phyloP scores from a whole-genome alignment of 2,888 invertebrate genomes.

The Cartodere bifasciata region DNA sequence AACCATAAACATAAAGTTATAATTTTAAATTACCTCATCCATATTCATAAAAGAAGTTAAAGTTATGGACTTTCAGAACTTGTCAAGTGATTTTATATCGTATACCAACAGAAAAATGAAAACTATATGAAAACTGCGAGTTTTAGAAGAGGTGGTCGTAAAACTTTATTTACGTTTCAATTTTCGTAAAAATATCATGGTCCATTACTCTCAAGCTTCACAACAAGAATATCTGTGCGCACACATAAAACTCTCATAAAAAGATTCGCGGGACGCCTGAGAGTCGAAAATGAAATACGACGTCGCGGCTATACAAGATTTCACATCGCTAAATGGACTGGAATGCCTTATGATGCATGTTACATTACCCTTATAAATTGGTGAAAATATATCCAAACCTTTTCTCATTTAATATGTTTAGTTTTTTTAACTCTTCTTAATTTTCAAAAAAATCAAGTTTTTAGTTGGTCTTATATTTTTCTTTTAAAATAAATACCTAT shows the following conservation, averaged over 20 bases:
- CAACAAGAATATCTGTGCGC: slow-evolving; percentile 28
- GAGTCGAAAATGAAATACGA: slow-evolving; percentile 32
- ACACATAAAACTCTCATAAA: slow-evolving; percentile 32
- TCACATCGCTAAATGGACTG: slow-evolving; percentile 29
- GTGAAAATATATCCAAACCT: too few relatives aligned
- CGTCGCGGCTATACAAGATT: slow-evolving; percentile 24
- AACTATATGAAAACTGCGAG: slow-evolving; percentile 10
- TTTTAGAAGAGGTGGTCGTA: slow-evolving; percentile 27
- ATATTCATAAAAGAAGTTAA: too few relatives aligned
- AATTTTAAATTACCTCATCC: too few relatives aligned
- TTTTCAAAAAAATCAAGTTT: too few relatives aligned
- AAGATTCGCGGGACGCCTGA: slow-evolving; percentile 28
- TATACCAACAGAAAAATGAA: slow-evolving; percentile 10
- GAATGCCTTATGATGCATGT: slow-evolving; percentile 25
- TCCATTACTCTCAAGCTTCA: slow-evolving; percentile 31
- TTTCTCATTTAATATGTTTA: too few relatives aligned
- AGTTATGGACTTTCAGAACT: too few relatives aligned
- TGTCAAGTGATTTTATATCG: too few relatives aligned
- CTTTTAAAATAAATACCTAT: too few relatives aligned
- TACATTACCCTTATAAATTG: too few relatives aligned
- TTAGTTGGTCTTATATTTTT: too few relatives aligned
- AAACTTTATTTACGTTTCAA: slow-evolving; percentile 36
- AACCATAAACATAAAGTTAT: too few relatives aligned
- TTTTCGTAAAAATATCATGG: slow-evolving; percentile 35
- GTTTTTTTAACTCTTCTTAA: too few relatives aligned